These are phyloP conservation scores for Hylaea fasciaria DNA, from an alignment of 2,888 invertebrate species.

Conservation along the genomic window DNA sequence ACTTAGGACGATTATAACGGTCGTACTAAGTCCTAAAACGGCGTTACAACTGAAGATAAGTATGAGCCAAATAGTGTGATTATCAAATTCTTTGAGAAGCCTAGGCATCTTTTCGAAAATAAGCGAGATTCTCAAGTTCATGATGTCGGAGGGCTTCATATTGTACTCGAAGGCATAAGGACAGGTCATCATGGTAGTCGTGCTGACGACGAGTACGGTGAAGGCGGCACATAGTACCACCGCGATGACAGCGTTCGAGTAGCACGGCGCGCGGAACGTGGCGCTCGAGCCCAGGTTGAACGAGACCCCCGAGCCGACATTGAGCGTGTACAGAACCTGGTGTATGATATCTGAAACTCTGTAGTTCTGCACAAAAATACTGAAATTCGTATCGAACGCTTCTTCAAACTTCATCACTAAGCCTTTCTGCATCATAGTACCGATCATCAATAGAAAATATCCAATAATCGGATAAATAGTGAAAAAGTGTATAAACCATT, in stretches of 20 bases:
- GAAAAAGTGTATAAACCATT: constrained; percentile 52
- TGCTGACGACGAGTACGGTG: constrained; percentile 52
- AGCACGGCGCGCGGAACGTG: constrained; percentile 69
- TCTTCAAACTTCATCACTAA: constrained; percentile 60
- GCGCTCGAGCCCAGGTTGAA: constrained; percentile 60
- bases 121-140: constrained; percentile 50
- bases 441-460: constrained; percentile 59
- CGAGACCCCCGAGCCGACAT: constrained; percentile 64
- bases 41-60: constrained; percentile 56
- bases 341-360: constrained; percentile 50
- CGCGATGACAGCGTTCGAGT: constrained; percentile 62
- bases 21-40: constrained; percentile 53
- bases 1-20: constrained; percentile 54
- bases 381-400: constrained; percentile 63
- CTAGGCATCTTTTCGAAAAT: constrained; percentile 67
- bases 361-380: constrained; percentile 48
- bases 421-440: constrained; percentile 74
- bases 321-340: constrained; percentile 56
- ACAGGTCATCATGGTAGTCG: constrained; percentile 65
- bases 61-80: constrained; percentile 57
- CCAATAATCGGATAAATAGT: constrained; percentile 55
- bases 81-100: constrained; percentile 58
- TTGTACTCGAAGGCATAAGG: constrained; percentile 63
- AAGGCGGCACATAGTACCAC: constrained; percentile 52
- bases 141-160: constrained; percentile 44